phyloP scores from a whole-genome alignment of 2,797 vertebrate species.

The Parotocinclus haroldoi region DNA sequence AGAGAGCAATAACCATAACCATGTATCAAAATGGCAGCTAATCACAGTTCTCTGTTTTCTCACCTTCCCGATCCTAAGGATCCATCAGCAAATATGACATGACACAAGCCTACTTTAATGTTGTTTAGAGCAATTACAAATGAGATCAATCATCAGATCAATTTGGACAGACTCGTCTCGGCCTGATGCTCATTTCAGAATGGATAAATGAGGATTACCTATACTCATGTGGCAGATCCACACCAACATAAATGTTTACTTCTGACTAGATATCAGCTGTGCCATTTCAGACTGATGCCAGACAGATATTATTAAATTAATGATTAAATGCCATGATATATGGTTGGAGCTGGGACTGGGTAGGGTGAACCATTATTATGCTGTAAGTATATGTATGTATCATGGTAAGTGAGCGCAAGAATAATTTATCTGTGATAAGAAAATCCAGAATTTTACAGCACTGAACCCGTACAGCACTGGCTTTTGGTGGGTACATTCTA shows the following conservation, averaged over 20 bases:
- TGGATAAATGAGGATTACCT: too few relatives aligned
- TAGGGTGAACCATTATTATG: conserved; percentile 6
- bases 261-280: too few relatives aligned
- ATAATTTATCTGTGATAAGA: conserved; percentile 23
- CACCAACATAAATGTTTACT: too few relatives aligned
- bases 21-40: conserved; percentile 23
- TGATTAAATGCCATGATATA: too few relatives aligned
- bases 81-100: conserved; percentile 2
- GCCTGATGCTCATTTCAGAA: neutral
- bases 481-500: neutral
- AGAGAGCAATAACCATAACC: conserved; percentile 14
- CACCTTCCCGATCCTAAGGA: neutral
- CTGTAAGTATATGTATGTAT: conserved; percentile 1
- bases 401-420: neutral
- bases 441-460: conserved; percentile 25
- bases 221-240: too few relatives aligned
- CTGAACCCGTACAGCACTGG: conserved; percentile 19
- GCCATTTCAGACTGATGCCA: conserved; percentile 5
- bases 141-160: conserved; percentile 3
- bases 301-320: neutral
- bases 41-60: conserved; percentile 7
- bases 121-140: conserved; percentile 1
- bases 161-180: neutral
- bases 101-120: neutral
- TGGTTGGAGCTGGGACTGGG: too few relatives aligned